Evolutionary conservation across 2,113 vertebrate species (phyloP), one percentile per base, ranked within the genome.

Genomic region (Gavialis gangeticus): DNA sequence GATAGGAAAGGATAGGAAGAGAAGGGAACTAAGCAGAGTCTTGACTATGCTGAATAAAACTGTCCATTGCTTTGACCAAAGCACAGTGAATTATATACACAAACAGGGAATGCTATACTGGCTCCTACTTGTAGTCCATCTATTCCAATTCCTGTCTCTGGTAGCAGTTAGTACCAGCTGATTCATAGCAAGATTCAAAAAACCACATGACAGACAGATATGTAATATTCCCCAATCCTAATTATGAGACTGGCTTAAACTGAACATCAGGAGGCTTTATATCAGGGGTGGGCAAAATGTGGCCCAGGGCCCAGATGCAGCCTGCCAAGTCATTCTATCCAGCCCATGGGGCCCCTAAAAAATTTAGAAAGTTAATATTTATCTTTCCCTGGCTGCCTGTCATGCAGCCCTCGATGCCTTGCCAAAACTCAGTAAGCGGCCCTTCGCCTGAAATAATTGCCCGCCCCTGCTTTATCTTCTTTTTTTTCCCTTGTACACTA

Each of bases 121-220:
- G 64, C 28, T 67, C 64, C 30, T n/a, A 67, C n/a, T 18, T 18
- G 17, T 67, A n/a, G 64, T 18, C 64, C n/a, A 30, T 30, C 28
- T n/a, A 66, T 27, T 17, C 27, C 64, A 66, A 66, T n/a, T 27
- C 28, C 63, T 64, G 16, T 66, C n/a, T 82, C 10, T 71, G 10
- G 9, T 34, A 37, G 63, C 24, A 66, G 15, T 10, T 58, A 3
- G 8, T 2, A 2, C 5, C 46, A 18, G 2, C 1, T 58, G 3
- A 6, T 28, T 62, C 10, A 25, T 17, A 84, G 14, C 3, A 14
- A 24, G 14, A 4, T 24, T 24, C 62, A 82, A 27, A 16, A 12
- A 10, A 10, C 30, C 75, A 27, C 73, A 75, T 37, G 6, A 4
- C 34, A 57, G 60, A 58, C 21, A 67, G 22, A 2, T 37, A 4